Conservation (phyloP, 2,113 vertebrate species). For the Oreochromis tanganicae region DNA sequence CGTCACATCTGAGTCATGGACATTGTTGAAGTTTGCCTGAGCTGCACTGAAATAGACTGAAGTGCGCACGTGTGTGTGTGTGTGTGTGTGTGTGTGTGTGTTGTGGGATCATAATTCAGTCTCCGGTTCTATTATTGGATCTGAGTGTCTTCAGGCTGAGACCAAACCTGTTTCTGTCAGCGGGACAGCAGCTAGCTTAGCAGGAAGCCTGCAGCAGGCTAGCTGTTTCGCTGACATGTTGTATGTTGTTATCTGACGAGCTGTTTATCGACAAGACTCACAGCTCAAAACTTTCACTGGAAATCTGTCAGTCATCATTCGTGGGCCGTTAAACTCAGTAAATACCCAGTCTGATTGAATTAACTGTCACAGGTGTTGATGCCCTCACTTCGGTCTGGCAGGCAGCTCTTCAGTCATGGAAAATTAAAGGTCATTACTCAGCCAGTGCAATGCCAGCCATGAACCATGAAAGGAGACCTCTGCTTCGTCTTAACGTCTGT, state of each 20-base stretch:
- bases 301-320: not conserved
- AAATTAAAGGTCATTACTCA: not conserved
- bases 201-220: not conserved
- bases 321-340: not conserved
- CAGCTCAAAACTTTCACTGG: not conserved
- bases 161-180: not conserved
- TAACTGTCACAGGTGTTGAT: rapidly evolving
- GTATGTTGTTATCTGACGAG: not conserved
- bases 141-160: not conserved
- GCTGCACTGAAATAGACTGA: not conserved
- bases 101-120: conserved; percentile 19
- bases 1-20: not conserved
- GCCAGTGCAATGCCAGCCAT: rapidly evolving
- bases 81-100: not conserved
- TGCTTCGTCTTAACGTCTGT: not conserved
- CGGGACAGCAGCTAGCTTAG: not conserved
- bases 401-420: not conserved
- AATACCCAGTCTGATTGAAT: not conserved
- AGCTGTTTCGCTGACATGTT: not conserved
- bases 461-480: not conserved
- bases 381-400: not conserved
- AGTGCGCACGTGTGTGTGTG: not conserved
- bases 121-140: conserved; percentile 35
- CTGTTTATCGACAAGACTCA: not conserved
- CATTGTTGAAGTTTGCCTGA: not conserved